Evolutionary conservation across 2,797 vertebrate species (phyloP), one percentile per base, ranked within the genome.

Genomic region (Premnoplex brunnescens): DNA sequence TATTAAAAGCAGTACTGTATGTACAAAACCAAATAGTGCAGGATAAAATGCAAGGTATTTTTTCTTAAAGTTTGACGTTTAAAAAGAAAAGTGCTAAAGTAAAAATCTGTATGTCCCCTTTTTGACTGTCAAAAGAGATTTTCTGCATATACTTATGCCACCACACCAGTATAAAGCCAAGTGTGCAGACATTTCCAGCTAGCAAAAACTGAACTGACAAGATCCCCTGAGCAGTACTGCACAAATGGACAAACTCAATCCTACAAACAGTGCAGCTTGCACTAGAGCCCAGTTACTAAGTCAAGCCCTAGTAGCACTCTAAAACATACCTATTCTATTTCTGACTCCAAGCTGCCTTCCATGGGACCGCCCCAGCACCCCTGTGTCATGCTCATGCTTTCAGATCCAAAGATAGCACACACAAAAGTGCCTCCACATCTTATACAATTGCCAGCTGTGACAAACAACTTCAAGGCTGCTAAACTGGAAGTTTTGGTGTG

Each of bases 371-470:
- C 13, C 46, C 2, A 0, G 37, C 46, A 52, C 10, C 43, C 20
- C n/a, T 3, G 22, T 7, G 13, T 37, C 11, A 0, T 1, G 12
- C 22, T 79, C 48, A 14, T 0, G 0, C 64, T 55, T 60, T 52
- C 60, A 43, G 12, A 58, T 30, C 54, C 66, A 22, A 32, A 81
- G 69, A 63, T 1, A 80, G 64, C 56, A 52, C 0, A 14, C 3
- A 2, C 24, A 58, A 62, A 46, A 8, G 27, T 64, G 76, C 19
- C 44, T 56, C n/a, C 3, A 0, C 14, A 37, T 13, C 79, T 62
- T 12, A 26, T 12, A 14, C 55, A n/a, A 22, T 1, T 43, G 73
- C 49, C 89, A 52, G 41, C 48, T 67, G 48, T 10, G 37, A 60
- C 41, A 71, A 60, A 56, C 37, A 56, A 34, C 44, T 60, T 30